These are phyloP conservation scores for Torymus auratus DNA, from an alignment of 2,888 invertebrate species.

Conservation along the genomic window DNA sequence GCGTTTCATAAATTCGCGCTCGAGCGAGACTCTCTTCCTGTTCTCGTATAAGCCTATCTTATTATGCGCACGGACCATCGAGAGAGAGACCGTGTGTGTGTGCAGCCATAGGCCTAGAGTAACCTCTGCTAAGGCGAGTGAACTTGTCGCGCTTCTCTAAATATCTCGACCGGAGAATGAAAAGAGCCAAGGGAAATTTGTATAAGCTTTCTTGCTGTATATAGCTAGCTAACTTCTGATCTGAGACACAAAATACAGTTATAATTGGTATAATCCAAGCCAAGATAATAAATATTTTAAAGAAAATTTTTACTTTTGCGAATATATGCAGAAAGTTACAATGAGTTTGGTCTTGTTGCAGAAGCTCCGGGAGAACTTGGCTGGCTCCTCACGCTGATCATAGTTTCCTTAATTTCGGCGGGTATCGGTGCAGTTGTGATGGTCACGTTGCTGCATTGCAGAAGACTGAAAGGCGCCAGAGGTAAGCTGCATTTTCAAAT, in stretches of 20 bases:
- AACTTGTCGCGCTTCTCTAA: too few species aligned
- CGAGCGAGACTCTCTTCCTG: constrained; percentile 24
- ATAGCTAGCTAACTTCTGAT: too few species aligned
- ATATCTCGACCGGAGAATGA: too few species aligned
- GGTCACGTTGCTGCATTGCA: constrained; percentile 84
- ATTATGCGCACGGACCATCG: constrained; percentile 62
- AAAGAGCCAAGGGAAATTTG: too few species aligned
- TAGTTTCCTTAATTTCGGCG: constrained; percentile 84
- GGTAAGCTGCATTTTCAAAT: constrained; percentile 66
- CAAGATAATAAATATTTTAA: too few species aligned
- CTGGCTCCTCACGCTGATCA: constrained; percentile 84
- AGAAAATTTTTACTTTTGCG: too few species aligned
- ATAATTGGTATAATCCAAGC: too few species aligned
- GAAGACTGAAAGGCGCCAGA: constrained; percentile 78
- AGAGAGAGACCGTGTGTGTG: constrained; percentile 40
- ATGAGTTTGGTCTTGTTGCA: constrained; percentile 71
- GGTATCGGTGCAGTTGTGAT: constrained; percentile 85
- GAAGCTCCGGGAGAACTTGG: constrained; percentile 82
- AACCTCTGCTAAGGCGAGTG: too few species aligned
- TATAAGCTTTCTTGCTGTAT: too few species aligned
- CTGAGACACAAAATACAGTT: too few species aligned
- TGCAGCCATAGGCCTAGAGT: too few species aligned
- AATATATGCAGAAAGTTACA: too few species aligned
- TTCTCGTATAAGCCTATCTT: constrained; percentile 60
- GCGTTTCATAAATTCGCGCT: constrained; percentile 46